Evolutionary conservation across 2,888 invertebrate species (phyloP).

Genomic region (Blastobasis lacticolella): DNA sequence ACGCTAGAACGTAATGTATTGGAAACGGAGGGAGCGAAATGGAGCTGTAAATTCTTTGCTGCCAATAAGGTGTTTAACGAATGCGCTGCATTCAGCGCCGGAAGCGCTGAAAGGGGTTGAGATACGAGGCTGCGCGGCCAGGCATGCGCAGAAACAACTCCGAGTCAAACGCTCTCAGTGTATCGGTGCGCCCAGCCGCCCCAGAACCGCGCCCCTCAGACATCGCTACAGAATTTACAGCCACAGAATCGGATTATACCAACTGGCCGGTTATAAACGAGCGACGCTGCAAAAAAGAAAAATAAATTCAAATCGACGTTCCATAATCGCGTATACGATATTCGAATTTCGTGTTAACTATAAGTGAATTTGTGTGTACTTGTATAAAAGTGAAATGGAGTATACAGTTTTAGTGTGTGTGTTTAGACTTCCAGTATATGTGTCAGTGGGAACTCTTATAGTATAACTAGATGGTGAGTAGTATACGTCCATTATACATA

Average conservation of each 20-base stretch:
- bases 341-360: constrained; percentile 20
- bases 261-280: constrained; percentile 10
- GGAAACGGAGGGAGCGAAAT: neutral
- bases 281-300: constrained; percentile 13
- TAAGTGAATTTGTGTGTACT: constrained; percentile 25
- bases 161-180: constrained; percentile 53
- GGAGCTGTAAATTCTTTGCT: neutral
- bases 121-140: constrained; percentile 55
- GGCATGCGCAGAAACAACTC: constrained; percentile 52
- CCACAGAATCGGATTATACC: too few species aligned
- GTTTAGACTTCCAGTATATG: constrained; percentile 32
- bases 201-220: constrained; percentile 44
- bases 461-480: constrained; percentile 45
- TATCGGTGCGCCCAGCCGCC: constrained; percentile 51
- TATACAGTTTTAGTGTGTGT: constrained; percentile 36
- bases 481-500: too few species aligned
- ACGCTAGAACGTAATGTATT: neutral
- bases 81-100: neutral
- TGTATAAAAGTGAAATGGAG: constrained; percentile 33
- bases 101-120: constrained; percentile 24
- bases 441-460: constrained; percentile 34
- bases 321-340: constrained; percentile 26
- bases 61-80: too few species aligned
- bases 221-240: neutral
- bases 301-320: constrained; percentile 17